Conservation (phyloP, 2,888 invertebrate species). For the Drosophila leonis region DNA sequence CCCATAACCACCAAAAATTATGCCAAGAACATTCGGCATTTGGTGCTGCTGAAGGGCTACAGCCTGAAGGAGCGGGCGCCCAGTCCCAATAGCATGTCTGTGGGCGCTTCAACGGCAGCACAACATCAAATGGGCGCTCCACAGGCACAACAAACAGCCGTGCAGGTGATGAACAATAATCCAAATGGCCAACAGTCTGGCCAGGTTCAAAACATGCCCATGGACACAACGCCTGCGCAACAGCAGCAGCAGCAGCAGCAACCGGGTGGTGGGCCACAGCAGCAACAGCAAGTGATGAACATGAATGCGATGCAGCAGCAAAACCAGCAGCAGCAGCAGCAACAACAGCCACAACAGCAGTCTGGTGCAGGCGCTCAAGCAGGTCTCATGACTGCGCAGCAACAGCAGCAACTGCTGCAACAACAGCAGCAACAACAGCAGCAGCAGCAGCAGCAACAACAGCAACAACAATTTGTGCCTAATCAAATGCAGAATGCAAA, state of each 20-base stretch:
- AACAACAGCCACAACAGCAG: conserved; percentile 44
- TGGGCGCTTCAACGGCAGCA: conserved; percentile 23
- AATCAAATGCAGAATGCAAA: conserved; percentile 81
- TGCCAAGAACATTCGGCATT: conserved; percentile 94
- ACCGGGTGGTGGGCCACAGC: conserved; percentile 54
- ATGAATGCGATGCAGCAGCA: conserved; percentile 68
- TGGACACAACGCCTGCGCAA: conserved; percentile 66
- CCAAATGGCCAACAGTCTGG: conserved; percentile 54
- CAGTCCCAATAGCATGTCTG: conserved; percentile 86
- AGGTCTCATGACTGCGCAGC: conserved; percentile 61
- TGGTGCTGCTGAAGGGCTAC: conserved; percentile 91
- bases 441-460: conserved; percentile 67
- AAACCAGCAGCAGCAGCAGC: conserved; percentile 56
- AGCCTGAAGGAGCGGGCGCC: conserved; percentile 90
- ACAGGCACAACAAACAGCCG: conserved; percentile 54
- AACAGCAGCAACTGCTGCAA: conserved; percentile 67
- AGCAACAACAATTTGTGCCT: conserved; percentile 72
- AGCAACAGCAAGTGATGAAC: conserved; percentile 79
- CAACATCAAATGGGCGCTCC: conserved; percentile 75
- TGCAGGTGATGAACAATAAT: conserved; percentile 59
- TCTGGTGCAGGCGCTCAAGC: conserved; percentile 50
- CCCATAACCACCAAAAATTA: conserved; percentile 94
- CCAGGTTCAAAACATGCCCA: conserved; percentile 49
- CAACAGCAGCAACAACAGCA: conserved; percentile 67
- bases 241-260: conserved; percentile 70